Percentiles rank a stretch among this genome's conserved stretches.
Conservation (phyloP, 2,797 vertebrate species). For the Ambastaia sidthimunki region DNA sequence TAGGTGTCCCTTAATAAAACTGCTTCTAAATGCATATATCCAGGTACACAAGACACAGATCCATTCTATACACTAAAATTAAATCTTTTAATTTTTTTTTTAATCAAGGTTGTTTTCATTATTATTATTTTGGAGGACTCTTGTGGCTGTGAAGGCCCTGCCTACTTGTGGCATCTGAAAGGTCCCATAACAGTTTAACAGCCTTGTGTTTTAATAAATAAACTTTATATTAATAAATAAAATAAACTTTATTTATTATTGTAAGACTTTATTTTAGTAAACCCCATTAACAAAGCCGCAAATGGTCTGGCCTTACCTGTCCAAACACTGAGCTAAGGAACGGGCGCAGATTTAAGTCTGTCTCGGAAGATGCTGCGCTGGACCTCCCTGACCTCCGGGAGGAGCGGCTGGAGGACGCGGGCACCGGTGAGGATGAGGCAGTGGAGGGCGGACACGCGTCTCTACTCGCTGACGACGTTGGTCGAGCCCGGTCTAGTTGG, state of each 20-base stretch:
- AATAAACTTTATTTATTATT: no score
- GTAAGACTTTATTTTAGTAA: neutral
- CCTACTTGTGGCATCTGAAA: conserved; percentile 7
- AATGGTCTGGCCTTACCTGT: conserved; percentile 83
- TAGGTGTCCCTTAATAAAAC: no score
- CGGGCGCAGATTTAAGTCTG: conserved; percentile 85
- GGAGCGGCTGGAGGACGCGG: conserved; percentile 79
- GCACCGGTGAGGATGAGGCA: conserved; percentile 76
- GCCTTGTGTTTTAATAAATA: neutral
- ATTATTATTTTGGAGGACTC: neutral
- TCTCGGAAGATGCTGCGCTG: conserved; percentile 78
- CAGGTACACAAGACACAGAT: no score
- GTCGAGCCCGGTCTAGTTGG: conserved; percentile 67
- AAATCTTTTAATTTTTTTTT: neutral
- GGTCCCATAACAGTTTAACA: neutral
- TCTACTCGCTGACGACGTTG: conserved; percentile 47
- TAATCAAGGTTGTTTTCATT: neutral
- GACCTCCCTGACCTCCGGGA: conserved; percentile 80
- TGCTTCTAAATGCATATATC: no score
- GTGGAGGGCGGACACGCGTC: conserved; percentile 68
- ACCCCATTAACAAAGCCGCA: neutral
- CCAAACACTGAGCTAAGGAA: conserved; percentile 94
- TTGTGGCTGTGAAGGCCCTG: neutral
- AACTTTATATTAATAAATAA: no score
- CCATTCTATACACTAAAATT: no score